Base-by-base conservation (phyloP, 2,113 vertebrate genomes). In the Myocastor coypus region DNA sequence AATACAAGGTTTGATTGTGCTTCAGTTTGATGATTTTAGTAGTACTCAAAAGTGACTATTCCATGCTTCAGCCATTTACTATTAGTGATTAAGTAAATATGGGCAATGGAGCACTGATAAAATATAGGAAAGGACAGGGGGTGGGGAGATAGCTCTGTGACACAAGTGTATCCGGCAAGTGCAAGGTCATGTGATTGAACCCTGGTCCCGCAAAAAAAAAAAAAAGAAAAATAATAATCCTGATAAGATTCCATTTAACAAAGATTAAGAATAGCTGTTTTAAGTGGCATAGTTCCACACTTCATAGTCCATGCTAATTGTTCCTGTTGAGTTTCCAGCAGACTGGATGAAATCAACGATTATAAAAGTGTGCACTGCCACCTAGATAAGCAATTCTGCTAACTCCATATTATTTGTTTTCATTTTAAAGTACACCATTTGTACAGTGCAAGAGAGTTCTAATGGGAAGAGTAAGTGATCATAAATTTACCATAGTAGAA, bases 211-310 rank as follows among this genome's bases (percentile, higher is more conserved):
- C 46, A 46, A 46, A 46, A 46, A 46, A 46, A 46, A 46, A 46
- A 46, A 46, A 73, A 46, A 63, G 37, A 46, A 68, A 8, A 46
- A 3, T 69, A 66, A 89, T 66, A 94, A 90, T n/a, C 16, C 26
- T 89, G 55, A 87, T 22, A 73, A 64, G 59, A 92, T 83, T 82
- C 6, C 17, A 69, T 69, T 84, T 87, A 96, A 63, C 73, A 81
- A 83, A 93, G 75, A 40, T 81, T 86, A 37, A 66, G 34, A 68
- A 55, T 40, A 93, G 26, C n/a, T 75, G 17, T 81, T 91, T 87
- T 66, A 73, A 88, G 17, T 52, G 46, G 34, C n/a, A 4, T 75
- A 71, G 34, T 32, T 96, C 86, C 14, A 11, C 50, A n/a, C 55
- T 87, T 64, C 10, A 30, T 75, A 19, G 69, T n/a, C 83, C 26